phyloP scores from a whole-genome alignment of 2,888 invertebrate genomes.

The Drosophila mimica region DNA sequence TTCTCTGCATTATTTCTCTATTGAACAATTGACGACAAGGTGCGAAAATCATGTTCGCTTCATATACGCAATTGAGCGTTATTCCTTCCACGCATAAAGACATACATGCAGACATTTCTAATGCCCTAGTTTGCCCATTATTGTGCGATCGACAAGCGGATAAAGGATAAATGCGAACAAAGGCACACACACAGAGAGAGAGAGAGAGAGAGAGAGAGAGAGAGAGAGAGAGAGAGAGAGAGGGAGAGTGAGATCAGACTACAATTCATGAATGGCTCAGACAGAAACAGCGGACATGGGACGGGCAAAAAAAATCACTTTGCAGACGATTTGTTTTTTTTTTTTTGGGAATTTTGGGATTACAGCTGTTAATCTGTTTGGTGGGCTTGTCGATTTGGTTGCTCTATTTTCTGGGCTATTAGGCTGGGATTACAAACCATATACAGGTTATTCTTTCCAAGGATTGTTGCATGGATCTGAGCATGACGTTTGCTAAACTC shows the following conservation, averaged over 20 bases:
- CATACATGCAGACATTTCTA: slow-evolving; percentile 20
- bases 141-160: slow-evolving; percentile 74
- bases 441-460: slow-evolving; percentile 49
- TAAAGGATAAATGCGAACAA: slow-evolving; percentile 43
- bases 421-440: slow-evolving; percentile 51
- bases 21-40: slow-evolving; percentile 63
- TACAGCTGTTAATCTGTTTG: slow-evolving; percentile 75
- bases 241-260: slow-evolving; percentile 35
- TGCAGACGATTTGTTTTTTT: slow-evolving; percentile 58
- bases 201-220: not conserved
- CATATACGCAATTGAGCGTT: slow-evolving; percentile 38
- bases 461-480: slow-evolving; percentile 26
- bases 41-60: slow-evolving; percentile 69
- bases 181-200: not conserved
- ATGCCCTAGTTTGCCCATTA: slow-evolving; percentile 65
- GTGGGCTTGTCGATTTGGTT: slow-evolving; percentile 56
- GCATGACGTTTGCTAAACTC: slow-evolving; percentile 56
- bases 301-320: slow-evolving; percentile 52
- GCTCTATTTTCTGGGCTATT: slow-evolving; percentile 62
- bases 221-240: not conserved
- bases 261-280: slow-evolving; percentile 59
- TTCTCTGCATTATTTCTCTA: slow-evolving; percentile 42
- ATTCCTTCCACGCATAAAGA: slow-evolving; percentile 5
- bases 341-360: slow-evolving; percentile 67
- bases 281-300: slow-evolving; percentile 14